Conservation (phyloP, 2,888 invertebrate species). For the Ornithoptera alexandrae region DNA sequence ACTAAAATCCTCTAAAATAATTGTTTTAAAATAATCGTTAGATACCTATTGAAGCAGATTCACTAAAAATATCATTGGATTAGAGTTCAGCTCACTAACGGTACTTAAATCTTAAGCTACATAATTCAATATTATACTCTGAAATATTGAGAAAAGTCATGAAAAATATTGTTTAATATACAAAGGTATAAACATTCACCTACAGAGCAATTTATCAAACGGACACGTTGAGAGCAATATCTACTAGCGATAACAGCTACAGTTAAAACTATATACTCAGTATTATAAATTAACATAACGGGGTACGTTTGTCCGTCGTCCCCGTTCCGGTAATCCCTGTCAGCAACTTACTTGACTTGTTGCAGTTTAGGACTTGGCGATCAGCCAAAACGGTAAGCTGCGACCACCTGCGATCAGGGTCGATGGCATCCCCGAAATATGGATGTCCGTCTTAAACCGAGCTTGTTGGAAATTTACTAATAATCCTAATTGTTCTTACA, state of each 20-base stretch:
- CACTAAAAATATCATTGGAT: too few species aligned
- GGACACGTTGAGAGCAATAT: conserved; percentile 6
- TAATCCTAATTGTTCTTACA: neutral
- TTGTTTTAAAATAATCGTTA: too few species aligned
- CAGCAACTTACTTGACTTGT: conserved; percentile 28
- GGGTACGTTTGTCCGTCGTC: conserved; percentile 7
- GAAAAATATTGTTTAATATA: neutral
- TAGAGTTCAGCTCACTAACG: too few species aligned
- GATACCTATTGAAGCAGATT: too few species aligned
- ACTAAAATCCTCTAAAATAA: too few species aligned
- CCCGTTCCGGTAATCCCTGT: conserved; percentile 19
- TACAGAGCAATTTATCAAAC: neutral
- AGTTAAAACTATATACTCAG: conserved; percentile 11
- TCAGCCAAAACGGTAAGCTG: conserved; percentile 31
- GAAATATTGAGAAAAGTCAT: neutral
- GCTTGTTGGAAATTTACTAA: neutral
- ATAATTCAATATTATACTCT: neutral
- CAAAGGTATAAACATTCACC: neutral
- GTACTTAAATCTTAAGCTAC: neutral
- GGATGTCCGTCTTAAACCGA: neutral
- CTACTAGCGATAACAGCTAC: neutral
- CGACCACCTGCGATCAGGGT: conserved; percentile 33
- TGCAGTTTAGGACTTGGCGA: conserved; percentile 35
- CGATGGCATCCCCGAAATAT: conserved; percentile 15
- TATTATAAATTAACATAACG: conserved; percentile 16